Evolutionary conservation across 2,797 vertebrate species (phyloP).

Genomic region (Silurus aristotelis): DNA sequence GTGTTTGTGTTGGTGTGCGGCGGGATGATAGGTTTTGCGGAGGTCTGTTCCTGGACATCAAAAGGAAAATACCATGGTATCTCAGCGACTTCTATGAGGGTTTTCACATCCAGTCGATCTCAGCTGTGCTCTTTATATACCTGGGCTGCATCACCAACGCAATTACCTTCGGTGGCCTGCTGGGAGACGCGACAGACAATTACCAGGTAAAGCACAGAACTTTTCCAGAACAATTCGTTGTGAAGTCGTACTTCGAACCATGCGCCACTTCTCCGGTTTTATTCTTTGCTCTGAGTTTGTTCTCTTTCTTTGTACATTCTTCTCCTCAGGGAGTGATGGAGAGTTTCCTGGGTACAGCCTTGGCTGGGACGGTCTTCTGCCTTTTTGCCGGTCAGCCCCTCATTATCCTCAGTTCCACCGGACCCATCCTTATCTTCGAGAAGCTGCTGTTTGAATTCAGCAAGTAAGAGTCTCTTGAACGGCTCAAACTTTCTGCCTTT

Average conservation of each 20-base stretch:
- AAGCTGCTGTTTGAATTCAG: conserved; percentile 98
- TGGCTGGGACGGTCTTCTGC: conserved; percentile 91
- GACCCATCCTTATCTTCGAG: conserved; percentile 98
- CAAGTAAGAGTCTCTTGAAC: conserved; percentile 81
- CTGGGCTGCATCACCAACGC: conserved; percentile 97
- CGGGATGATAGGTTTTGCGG: conserved; percentile 83
- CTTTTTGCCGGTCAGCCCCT: conserved; percentile 92
- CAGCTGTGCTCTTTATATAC: conserved; percentile 96
- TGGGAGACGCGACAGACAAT: conserved; percentile 95
- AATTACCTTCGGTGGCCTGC: conserved; percentile 93
- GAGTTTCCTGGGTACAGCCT: conserved; percentile 93
- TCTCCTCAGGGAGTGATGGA: conserved; percentile 91
- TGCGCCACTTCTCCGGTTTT: not conserved
- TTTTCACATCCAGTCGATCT: conserved; percentile 96
- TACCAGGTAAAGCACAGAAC: conserved; percentile 82
- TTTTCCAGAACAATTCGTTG: not conserved
- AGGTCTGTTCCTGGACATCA: conserved; percentile 88
- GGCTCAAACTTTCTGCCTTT: not conserved
- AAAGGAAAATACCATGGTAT: conserved; percentile 91
- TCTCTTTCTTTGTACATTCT: not conserved
- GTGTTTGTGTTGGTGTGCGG: not conserved
- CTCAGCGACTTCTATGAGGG: conserved; percentile 91
- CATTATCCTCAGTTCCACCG: conserved; percentile 98
- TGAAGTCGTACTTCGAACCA: not conserved
- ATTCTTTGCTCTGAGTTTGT: not conserved